A percentile compares a stretch with the other conserved stretches of the same genome.
phyloP scores from a whole-genome alignment of 2,797 vertebrate species.

The Gallinago nigripennis region DNA sequence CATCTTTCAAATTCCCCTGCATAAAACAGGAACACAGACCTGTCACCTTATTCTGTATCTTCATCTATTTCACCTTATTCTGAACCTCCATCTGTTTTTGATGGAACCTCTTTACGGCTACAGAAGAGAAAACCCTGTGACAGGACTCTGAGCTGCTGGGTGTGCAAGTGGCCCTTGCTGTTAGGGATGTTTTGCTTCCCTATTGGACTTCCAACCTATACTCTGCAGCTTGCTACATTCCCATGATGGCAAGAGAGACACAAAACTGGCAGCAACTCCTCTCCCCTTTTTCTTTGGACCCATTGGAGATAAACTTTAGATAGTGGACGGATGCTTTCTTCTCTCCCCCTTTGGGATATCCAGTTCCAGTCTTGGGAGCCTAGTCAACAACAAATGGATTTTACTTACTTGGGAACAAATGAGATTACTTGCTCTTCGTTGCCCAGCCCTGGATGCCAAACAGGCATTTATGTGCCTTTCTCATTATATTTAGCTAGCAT shows the following conservation, averaged over 20 bases:
- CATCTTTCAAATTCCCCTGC: neutral
- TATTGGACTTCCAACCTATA: neutral
- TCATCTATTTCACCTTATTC: neutral
- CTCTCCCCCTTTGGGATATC: neutral
- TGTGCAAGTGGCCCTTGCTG: neutral
- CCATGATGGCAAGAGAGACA: neutral
- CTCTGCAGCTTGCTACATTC: neutral
- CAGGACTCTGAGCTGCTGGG: fast-evolving
- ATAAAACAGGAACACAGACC: neutral
- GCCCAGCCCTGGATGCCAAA: neutral
- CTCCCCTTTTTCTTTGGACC: neutral
- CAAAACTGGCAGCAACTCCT: neutral
- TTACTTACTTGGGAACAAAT: neutral
- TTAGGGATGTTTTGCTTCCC: neutral
- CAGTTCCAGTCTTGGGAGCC: neutral
- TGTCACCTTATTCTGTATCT: neutral
- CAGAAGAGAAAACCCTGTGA: neutral
- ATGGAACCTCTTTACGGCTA: neutral
- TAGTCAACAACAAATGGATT: neutral
- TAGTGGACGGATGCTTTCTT: neutral
- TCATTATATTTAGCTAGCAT: neutral
- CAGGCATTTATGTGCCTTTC: neutral
- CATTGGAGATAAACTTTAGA: neutral
- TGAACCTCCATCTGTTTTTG: neutral
- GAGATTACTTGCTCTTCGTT: neutral